Evolutionary conservation across 2,113 vertebrate genomes (phyloP).

Genomic region (Pyrgilauda ruficollis): DNA sequence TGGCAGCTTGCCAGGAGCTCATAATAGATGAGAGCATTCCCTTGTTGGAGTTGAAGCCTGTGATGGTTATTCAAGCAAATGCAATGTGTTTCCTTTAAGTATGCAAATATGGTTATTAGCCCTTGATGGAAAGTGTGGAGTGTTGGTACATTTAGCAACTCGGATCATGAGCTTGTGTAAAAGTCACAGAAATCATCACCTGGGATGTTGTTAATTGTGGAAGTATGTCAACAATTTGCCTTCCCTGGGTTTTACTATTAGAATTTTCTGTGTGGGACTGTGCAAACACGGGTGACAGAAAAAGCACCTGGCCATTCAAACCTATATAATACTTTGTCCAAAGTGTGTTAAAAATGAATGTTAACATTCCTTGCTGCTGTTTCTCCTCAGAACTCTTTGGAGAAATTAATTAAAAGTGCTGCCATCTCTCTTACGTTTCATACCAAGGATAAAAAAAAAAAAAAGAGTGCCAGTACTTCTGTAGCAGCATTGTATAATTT

Average conservation of each 20-base stretch:
- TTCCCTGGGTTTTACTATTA: neutral
- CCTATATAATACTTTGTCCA: neutral
- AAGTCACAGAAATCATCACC: neutral
- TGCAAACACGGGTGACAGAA: neutral
- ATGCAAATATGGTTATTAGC: slow-evolving; percentile 35
- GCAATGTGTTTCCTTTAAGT: slow-evolving; percentile 10
- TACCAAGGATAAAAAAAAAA: neutral
- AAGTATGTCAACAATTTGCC: neutral
- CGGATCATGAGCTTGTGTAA: neutral
- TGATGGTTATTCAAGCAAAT: slow-evolving; percentile 21
- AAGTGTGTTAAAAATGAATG: neutral
- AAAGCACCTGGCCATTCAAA: neutral
- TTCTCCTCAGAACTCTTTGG: slow-evolving; percentile 7
- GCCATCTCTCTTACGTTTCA: slow-evolving; percentile 41
- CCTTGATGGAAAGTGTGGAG: slow-evolving; percentile 11
- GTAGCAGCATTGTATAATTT: slow-evolving; percentile 5
- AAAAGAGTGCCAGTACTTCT: neutral
- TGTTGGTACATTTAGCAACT: neutral
- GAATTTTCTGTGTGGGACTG: neutral
- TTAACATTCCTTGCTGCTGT: neutral
- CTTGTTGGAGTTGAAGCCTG: neutral
- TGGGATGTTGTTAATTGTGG: neutral
- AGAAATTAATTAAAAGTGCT: slow-evolving; percentile 60
- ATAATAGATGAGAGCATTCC: slow-evolving; percentile 23
- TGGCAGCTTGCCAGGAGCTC: slow-evolving; percentile 25